Evolutionary conservation across 1,140 invertebrate species (phyloP), one percentile per base, ranked within the genome.

Genomic region (Magallana ariakensis): DNA sequence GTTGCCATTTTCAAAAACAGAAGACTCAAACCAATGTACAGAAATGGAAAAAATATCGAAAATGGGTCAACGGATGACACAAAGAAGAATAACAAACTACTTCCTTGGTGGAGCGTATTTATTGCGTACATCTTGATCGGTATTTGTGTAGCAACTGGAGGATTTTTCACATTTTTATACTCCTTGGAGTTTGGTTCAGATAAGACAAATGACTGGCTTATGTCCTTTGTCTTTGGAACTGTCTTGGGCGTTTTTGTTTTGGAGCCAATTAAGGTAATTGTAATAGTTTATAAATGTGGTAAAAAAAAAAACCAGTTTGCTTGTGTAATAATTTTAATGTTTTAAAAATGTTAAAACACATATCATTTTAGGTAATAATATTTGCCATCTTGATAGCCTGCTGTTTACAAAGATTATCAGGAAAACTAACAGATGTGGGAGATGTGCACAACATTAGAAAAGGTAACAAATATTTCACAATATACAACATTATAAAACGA

Each of bases 91-190:
- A 7, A 15, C 13, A 58, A 58, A 84, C n/a, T 22, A 9, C 82
- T 88, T 13, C 87, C 87, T 6, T 88, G 87, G 87, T 88, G 87
- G 87, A 80, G 22, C 22, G 66, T 88, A n/a, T 86, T 81, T 80
- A n/a, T 86, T 22, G 85, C 85, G 0, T 88, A 88, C 15, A 19
- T 22, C 13, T 55, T 88, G 15, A 22, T 88, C n/a, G 22, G 86
- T 46, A 8, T 81, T 8, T 83, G 81, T 56, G 75, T 88, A 11
- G 11, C 19, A 8, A 46, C 15, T 22, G 82, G 82, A 60, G 85
- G 62, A 8, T 84, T 70, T 7, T 88, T 88, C n/a, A 83, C 82
- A 33, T 88, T 88, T 56, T 19, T 88, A 0, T 88, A 88, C 22
- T 88, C 87, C 0, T 54, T 88, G 15, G 60, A 88, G 54, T 88